phyloP scores from a whole-genome alignment of 2,888 invertebrate genomes.

The Pseudococcus jackbeardsleyi region DNA sequence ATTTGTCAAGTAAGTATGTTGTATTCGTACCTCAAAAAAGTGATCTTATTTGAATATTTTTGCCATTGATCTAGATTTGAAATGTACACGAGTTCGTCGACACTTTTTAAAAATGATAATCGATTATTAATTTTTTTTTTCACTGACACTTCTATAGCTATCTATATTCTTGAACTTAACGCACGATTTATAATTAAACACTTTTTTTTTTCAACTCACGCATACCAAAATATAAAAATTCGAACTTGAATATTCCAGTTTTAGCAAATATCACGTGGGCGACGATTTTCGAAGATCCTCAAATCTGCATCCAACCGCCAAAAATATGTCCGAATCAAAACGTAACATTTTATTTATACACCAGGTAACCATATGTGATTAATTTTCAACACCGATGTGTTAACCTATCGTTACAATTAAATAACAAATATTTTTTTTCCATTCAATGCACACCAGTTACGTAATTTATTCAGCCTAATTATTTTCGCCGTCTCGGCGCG shows the following conservation, averaged over 20 bases:
- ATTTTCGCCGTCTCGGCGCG: slow-evolving; percentile 50
- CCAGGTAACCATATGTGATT: slow-evolving; percentile 71
- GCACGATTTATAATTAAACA: not conserved
- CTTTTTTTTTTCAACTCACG: not conserved
- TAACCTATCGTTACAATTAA: slow-evolving; percentile 44
- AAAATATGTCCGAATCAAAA: slow-evolving; percentile 74
- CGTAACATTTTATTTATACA: slow-evolving; percentile 77
- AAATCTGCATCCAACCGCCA: slow-evolving; percentile 67
- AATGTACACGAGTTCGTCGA: not conserved
- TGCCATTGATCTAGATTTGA: not conserved
- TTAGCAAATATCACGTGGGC: not conserved
- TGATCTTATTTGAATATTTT: slow-evolving; percentile 15
- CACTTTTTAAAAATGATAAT: not conserved
- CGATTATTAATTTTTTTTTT: not conserved
- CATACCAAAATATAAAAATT: not conserved
- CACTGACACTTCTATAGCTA: not conserved
- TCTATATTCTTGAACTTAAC: not conserved
- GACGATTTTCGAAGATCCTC: not conserved
- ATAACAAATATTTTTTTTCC: slow-evolving; percentile 57
- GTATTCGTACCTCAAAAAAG: not conserved
- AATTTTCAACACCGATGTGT: slow-evolving; percentile 32
- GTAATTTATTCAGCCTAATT: slow-evolving; percentile 57
- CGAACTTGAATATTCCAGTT: not conserved
- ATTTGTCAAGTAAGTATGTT: slow-evolving; percentile 26
- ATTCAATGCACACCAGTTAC: slow-evolving; percentile 56